These are phyloP conservation scores for Agrochola lychnidis DNA, from an alignment of 2,888 invertebrate genomes.

Conservation along the genomic window DNA sequence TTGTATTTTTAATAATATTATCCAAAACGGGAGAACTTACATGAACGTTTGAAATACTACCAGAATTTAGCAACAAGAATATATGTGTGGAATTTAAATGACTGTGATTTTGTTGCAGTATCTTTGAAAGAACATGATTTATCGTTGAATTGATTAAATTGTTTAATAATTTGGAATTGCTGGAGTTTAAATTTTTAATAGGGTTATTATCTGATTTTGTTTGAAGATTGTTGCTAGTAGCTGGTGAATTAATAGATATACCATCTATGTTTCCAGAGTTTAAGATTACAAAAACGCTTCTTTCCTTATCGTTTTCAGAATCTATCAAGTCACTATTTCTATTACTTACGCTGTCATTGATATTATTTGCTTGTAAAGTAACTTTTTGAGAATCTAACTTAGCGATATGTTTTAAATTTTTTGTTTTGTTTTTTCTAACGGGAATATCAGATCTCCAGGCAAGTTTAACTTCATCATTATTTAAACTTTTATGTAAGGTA, in stretches of 20 bases:
- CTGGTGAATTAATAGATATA: background rate
- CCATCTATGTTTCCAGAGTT: constrained; percentile 21
- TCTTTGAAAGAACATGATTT: constrained; percentile 7
- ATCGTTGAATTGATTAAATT: constrained; percentile 4
- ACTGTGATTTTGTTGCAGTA: background rate
- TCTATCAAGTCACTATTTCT: background rate
- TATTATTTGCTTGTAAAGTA: background rate
- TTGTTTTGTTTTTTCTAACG: background rate
- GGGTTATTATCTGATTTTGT: background rate
- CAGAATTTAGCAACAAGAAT: constrained; percentile 29
- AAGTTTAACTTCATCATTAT: background rate
- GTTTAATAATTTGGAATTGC: background rate
- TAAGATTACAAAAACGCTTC: constrained; percentile 4
- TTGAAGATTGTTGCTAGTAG: background rate
- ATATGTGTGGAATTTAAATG: background rate
- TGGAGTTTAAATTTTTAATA: background rate
- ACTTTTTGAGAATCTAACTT: background rate
- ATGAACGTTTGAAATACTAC: constrained; percentile 20
- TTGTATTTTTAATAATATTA: background rate
- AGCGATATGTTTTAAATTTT: background rate
- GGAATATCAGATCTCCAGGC: constrained; percentile 12
- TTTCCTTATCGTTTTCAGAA: background rate
- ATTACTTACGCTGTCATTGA: background rate
- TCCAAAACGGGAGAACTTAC: background rate
- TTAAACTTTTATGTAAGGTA: background rate